phyloP scores from a whole-genome alignment of 2,888 invertebrate genomes.

The Caenorhabditis afra region DNA sequence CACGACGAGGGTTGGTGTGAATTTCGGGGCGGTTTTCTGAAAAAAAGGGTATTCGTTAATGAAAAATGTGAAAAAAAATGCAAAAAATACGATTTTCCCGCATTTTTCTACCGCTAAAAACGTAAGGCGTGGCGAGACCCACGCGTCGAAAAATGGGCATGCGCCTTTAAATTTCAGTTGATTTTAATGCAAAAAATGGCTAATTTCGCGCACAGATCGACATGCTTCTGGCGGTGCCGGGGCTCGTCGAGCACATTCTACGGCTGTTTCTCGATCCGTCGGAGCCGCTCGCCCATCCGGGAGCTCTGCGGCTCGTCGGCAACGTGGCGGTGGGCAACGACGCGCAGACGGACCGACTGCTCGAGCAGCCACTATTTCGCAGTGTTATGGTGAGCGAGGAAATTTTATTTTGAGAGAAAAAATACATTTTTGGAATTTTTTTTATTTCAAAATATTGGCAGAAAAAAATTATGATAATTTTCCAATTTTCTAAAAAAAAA shows the following conservation, averaged over 20 bases:
- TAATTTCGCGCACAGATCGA: too few relatives aligned
- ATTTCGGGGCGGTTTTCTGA: too few relatives aligned
- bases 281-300: slow-evolving; percentile 19
- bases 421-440: not conserved
- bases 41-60: not conserved
- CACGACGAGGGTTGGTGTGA: slow-evolving; percentile 23
- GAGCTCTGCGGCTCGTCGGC: slow-evolving; percentile 64
- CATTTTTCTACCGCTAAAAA: too few relatives aligned
- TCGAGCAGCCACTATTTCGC: slow-evolving; percentile 34
- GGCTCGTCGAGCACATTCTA: too few relatives aligned
- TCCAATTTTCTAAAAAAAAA: too few relatives aligned
- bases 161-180: too few relatives aligned
- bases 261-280: slow-evolving; percentile 25
- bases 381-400: slow-evolving; percentile 26
- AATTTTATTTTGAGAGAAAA: not conserved
- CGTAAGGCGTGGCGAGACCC: too few relatives aligned
- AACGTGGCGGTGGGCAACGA: slow-evolving; percentile 65
- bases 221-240: slow-evolving; percentile 31
- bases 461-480: too few relatives aligned
- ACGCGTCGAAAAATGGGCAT: too few relatives aligned
- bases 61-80: too few relatives aligned
- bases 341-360: slow-evolving; percentile 52
- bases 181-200: too few relatives aligned
- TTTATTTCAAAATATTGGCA: not conserved
- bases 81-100: too few relatives aligned